A percentile compares a stretch with the other conserved stretches of the same genome.
phyloP scores from a whole-genome alignment of 1,140 invertebrate genomes.

The Arion vulgaris region DNA sequence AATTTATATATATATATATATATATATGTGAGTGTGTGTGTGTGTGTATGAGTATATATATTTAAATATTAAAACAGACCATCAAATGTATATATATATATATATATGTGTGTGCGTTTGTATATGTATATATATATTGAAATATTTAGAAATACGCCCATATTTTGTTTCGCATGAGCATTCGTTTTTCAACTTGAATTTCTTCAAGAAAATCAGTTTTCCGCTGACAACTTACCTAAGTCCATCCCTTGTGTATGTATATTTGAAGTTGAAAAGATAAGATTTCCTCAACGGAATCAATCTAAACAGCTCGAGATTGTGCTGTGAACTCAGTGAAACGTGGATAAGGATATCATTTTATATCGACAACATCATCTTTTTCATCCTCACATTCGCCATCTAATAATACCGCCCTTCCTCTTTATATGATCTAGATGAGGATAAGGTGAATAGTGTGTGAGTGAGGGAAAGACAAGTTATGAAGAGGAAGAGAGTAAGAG shows the following conservation, averaged over 20 bases:
- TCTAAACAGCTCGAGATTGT: constrained; percentile 17
- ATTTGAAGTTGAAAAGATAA: neutral
- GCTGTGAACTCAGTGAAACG: neutral
- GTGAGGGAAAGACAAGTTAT: no score
- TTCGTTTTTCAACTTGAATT: neutral
- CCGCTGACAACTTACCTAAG: neutral
- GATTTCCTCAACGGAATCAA: neutral
- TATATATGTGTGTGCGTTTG: no score
- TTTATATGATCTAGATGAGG: neutral
- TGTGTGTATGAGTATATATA: no score
- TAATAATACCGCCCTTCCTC: neutral
- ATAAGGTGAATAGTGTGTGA: no score
- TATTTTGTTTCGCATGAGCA: no score
- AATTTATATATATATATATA: no score
- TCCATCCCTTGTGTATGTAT: neutral
- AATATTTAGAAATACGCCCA: no score
- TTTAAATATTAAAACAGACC: no score
- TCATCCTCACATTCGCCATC: constrained; percentile 7
- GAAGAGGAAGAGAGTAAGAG: no score
- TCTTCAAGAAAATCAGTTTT: neutral
- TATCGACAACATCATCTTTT: constrained; percentile 9
- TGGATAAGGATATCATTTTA: neutral
- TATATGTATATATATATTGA: no score
- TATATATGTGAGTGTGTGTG: no score
- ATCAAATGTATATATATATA: no score